Evolutionary conservation across 2,113 vertebrate genomes (phyloP).

Genomic region (Thryonomys swinderianus): DNA sequence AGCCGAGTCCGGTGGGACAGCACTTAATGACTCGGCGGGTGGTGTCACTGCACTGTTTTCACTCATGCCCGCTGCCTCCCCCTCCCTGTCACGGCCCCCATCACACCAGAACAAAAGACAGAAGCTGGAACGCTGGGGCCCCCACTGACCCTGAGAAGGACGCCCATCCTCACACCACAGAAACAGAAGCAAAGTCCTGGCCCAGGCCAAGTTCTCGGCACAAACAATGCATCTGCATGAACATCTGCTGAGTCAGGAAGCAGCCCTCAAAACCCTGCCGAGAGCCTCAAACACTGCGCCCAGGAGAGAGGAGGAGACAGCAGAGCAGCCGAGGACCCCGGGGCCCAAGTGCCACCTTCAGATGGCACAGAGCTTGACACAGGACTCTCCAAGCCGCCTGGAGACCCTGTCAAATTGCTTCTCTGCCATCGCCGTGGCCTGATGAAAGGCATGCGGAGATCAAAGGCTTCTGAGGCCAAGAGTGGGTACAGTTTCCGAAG

Average conservation of each 20-base stretch:
- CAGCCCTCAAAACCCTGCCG: neutral
- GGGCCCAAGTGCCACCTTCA: neutral
- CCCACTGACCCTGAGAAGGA: neutral
- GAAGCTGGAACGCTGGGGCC: neutral
- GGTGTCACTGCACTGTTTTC: neutral
- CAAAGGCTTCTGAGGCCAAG: neutral
- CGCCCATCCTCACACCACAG: neutral
- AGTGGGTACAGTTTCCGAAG: neutral
- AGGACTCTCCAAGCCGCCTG: neutral
- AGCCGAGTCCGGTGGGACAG: neutral
- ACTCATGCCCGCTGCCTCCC: neutral
- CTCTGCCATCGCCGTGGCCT: no score
- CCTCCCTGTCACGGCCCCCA: no score
- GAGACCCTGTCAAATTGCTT: neutral
- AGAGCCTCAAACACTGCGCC: neutral
- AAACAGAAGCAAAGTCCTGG: neutral
- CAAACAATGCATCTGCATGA: neutral
- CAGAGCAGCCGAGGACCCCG: neutral
- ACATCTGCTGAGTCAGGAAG: neutral
- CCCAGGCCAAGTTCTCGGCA: neutral
- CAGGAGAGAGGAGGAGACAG: neutral
- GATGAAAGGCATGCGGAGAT: neutral
- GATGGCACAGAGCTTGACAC: neutral
- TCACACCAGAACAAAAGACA: neutral
- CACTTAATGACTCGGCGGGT: neutral